phyloP scores from a whole-genome alignment of 2,113 vertebrate genomes.

The Gallinago jamesoni region DNA sequence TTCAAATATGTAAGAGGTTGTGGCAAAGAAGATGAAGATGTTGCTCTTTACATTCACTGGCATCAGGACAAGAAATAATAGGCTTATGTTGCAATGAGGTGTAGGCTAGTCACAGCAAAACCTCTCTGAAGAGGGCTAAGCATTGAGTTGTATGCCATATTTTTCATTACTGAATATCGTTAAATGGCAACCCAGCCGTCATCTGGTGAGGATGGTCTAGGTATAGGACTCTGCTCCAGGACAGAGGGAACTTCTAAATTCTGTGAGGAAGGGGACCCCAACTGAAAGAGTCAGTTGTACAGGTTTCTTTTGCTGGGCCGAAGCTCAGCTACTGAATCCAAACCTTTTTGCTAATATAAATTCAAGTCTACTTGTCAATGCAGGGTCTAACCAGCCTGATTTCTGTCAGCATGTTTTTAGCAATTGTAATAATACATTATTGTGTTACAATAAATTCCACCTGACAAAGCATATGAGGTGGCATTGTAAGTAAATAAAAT shows the following conservation, averaged over 20 bases:
- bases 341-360: not conserved
- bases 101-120: not conserved
- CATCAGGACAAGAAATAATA: not conserved
- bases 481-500: not conserved
- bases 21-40: not conserved
- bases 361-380: not conserved
- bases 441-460: not conserved
- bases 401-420: not conserved
- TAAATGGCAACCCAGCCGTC: not conserved
- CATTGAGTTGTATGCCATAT: not conserved
- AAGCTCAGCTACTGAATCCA: not conserved
- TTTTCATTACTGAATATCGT: not conserved
- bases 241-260: not conserved
- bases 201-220: not conserved
- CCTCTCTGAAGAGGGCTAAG: not conserved
- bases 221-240: not conserved
- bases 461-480: not conserved
- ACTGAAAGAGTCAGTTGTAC: not conserved
- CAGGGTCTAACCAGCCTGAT: not conserved
- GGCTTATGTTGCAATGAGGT: not conserved
- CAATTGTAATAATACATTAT: not conserved
- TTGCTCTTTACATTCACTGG: not conserved
- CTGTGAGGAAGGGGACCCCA: not conserved
- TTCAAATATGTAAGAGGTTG: not conserved
- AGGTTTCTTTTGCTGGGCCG: not conserved